phyloP scores from a whole-genome alignment of 2,113 vertebrate species.

The Choloepus hoffmanni region DNA sequence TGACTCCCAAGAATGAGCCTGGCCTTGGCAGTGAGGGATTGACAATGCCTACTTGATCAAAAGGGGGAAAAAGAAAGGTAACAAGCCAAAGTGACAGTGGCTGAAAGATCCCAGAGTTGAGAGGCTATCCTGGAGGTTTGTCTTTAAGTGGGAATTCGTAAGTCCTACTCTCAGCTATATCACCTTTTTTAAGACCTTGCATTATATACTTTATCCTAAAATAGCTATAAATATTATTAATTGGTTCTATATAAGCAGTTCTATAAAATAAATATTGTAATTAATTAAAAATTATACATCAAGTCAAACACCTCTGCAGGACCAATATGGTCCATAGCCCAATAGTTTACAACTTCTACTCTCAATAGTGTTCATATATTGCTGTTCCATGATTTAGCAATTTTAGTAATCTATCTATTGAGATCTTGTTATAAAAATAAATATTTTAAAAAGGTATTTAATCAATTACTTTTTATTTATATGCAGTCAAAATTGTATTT shows the following conservation, averaged over 20 bases:
- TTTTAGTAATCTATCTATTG: not conserved
- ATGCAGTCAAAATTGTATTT: not conserved
- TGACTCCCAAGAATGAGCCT: too few species aligned
- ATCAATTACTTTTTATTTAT: not conserved
- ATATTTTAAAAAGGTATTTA: not conserved
- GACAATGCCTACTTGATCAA: too few species aligned
- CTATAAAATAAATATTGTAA: not conserved
- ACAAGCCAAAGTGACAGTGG: too few species aligned
- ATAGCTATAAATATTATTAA: too few species aligned
- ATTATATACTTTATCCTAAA: not conserved
- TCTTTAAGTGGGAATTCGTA: not conserved
- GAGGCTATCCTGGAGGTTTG: too few species aligned
- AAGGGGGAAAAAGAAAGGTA: too few species aligned
- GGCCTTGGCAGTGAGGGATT: too few species aligned
- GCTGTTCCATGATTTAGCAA: not conserved
- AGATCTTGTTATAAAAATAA: not conserved
- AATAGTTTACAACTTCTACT: not conserved
- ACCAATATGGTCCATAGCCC: not conserved
- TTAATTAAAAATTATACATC: not conserved
- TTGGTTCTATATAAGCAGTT: too few species aligned
- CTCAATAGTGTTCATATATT: not conserved
- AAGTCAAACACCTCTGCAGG: not conserved
- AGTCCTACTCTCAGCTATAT: not conserved
- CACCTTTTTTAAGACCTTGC: not conserved
- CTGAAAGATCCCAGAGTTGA: too few species aligned